phyloP scores from a whole-genome alignment of 2,888 invertebrate genomes.

The Phengaris alcon region DNA sequence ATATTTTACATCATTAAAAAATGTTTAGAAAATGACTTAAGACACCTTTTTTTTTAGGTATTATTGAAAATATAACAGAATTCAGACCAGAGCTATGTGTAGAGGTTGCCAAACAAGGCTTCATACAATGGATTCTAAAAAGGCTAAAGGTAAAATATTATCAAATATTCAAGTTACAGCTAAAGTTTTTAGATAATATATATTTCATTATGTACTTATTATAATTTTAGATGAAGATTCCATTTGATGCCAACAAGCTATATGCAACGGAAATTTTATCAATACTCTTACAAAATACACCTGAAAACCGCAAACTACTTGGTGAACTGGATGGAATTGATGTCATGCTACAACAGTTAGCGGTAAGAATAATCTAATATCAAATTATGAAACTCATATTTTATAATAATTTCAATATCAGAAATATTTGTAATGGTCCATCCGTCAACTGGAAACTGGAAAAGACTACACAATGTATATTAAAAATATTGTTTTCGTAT shows the following conservation, averaged over 20 bases:
- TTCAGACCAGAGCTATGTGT: constrained; percentile 89
- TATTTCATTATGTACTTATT: not conserved
- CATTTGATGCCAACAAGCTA: constrained; percentile 96
- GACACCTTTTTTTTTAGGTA: constrained; percentile 74
- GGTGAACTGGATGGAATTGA: constrained; percentile 98
- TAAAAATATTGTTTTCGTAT: no score
- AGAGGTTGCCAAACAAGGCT: constrained; percentile 93
- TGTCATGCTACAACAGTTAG: constrained; percentile 95
- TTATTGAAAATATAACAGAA: constrained; percentile 97
- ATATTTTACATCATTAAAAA: constrained; percentile 10
- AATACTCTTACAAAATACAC: constrained; percentile 94
- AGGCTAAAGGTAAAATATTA: constrained; percentile 83
- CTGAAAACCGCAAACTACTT: constrained; percentile 87
- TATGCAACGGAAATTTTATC: constrained; percentile 98
- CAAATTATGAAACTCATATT: no score
- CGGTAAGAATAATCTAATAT: constrained; percentile 74
- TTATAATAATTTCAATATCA: no score
- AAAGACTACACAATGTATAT: no score
- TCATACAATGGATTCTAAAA: constrained; percentile 94
- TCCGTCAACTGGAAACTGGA: no score
- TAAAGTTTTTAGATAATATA: not conserved
- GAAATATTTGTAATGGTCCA: no score
- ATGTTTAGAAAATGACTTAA: not conserved
- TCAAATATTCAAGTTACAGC: not conserved
- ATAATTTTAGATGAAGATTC: constrained; percentile 82